phyloP scores from a whole-genome alignment of 2,113 vertebrate species.

The Camelus dromedarius region DNA sequence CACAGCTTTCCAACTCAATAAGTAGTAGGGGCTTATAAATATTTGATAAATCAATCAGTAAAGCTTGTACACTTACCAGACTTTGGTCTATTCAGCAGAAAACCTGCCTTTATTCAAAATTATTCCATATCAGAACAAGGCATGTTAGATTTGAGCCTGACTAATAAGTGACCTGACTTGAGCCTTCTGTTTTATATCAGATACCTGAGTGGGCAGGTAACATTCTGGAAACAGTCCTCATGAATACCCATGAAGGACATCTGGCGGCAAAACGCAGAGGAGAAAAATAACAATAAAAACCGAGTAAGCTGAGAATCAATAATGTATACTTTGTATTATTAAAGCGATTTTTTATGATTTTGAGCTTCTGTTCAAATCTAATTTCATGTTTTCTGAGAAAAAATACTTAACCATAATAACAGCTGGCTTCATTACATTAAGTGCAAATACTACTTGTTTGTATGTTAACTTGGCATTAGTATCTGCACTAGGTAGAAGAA shows the following conservation, averaged over 20 bases:
- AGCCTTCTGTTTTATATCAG: neutral
- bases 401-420: slow-evolving; percentile 56
- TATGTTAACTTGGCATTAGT: slow-evolving; percentile 14
- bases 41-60: neutral
- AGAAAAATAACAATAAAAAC: slow-evolving; percentile 36
- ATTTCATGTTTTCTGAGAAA: slow-evolving; percentile 58
- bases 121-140: neutral
- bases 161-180: neutral
- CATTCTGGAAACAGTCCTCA: neutral
- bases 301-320: neutral
- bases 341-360: slow-evolving; percentile 44
- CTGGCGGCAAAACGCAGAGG: slow-evolving; percentile 11
- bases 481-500: neutral
- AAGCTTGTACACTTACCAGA: neutral
- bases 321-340: neutral
- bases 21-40: neutral
- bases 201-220: neutral
- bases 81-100: neutral
- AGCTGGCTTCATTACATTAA: slow-evolving; percentile 15
- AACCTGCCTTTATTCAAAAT: neutral
- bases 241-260: slow-evolving; percentile 41
- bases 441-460: neutral
- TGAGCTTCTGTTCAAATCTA: slow-evolving; percentile 56
- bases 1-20: neutral
- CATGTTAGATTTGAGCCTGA: neutral